Base-by-base conservation (phyloP, 2,888 invertebrate species). In the Embidobia sp. region DNA sequence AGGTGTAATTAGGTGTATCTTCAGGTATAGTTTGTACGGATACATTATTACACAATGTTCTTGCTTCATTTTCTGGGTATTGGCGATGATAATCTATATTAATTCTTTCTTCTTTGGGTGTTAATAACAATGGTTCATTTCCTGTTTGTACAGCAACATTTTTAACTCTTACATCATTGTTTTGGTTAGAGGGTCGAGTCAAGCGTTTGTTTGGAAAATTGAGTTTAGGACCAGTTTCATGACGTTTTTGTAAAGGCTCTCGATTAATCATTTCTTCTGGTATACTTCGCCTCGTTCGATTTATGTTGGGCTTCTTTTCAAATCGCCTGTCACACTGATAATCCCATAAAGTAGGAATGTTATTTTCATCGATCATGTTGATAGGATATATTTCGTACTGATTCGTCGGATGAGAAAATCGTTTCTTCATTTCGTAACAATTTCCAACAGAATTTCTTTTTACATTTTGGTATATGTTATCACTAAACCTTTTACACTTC, bases 71-170 rank as follows among this genome's bases (percentile, higher is more conserved):
- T 15, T 57, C 55, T 5, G 77, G 73, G 31, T 79, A 64, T 5
- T 79, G 61, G 10, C 70, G 63, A n/a, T 57, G 49, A 55, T 69
- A 57, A 44, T 73, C 64, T 10, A 42, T 27, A 16, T 49, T 59
- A 6, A 18, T 29, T 33, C 44, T 64, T 26, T 76, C 76, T 13
- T 76, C 61, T 18, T 61, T 70, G 3, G 51, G 31, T 0, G 29
- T 29, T 6, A 16, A 4, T 0, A 35, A 26, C 16, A 46, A 10
- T 1, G 64, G 44, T 57, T 78, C 81, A 4, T 49, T 72, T 10
- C 70, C 79, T 0, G 82, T 82, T 61, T 82, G 82, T 4, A 81
- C 81, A 4, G 78, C 81, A 0, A 80, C 82, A 26, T 77, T 79
- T 33, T 81, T 80, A 5, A 79, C 57, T 37, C 66, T 69, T 11